Base-by-base conservation (phyloP, 2,888 invertebrate genomes). In the Luperina testacea region DNA sequence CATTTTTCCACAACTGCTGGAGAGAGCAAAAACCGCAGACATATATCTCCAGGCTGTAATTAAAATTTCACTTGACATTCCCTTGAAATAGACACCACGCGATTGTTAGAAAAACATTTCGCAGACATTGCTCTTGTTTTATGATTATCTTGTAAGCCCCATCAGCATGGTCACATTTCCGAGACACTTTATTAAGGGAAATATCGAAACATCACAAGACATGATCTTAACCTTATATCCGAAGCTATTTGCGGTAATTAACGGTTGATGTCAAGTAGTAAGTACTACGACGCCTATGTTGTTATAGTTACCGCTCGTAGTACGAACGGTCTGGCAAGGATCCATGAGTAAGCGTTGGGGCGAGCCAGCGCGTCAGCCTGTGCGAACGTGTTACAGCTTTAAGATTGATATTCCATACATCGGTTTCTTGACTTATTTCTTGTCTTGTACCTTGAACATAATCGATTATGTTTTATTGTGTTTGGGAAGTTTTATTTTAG, bases 281-380 rank as follows among this genome's bases (percentile, higher is more conserved):
- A 69, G 73, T 81, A 82, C 63, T 74, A 77, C 68, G 64, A 64
- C 77, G 80, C 70, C 75, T 87, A 80, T 81, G 76, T 88, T 84
- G 80, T 75, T 75, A 78, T 88, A 84, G 80, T 75, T 75, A 78
- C 77, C 77, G 85, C 83, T 89, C 86, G 86, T 88, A 89, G 83
- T 89, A 86, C 88, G 69, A 76, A 87, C 87, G 84, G 91, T 91
- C 95, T 95, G 95, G 95, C 96, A 95, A 90, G 91, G 90, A 90
- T 95, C 96, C 95, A 95, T 91, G 92, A 92, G 91, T 90, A 91
- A 91, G 91, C 92, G 90, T 90, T 90, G 90, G 88, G 88, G 87
- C 90, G 90, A 87, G 90, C 92, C 89, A 90, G 84, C 88, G 92
- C 92, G 93, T 89, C 95, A 94, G 95, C 92, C 92, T 93, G 94